Conservation (phyloP, 2,797 vertebrate species). For the Crocidura indochinensis region DNA sequence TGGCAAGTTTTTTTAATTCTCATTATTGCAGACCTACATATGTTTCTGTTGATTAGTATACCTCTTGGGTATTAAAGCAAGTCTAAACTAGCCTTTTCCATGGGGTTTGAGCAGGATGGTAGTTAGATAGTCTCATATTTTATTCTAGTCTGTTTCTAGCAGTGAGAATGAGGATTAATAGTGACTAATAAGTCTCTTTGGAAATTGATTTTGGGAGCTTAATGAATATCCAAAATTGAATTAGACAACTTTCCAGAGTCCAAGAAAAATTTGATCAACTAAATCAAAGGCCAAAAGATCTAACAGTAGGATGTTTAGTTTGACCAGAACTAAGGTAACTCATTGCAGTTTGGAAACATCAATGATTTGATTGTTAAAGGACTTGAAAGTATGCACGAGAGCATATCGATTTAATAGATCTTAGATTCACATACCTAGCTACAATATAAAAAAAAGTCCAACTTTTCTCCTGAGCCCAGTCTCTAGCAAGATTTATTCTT, state of each 20-base stretch:
- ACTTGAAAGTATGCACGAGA: neutral
- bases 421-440: neutral
- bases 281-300: slow-evolving; percentile 40
- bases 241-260: slow-evolving; percentile 17
- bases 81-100: neutral
- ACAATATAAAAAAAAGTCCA: neutral
- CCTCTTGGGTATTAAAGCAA: neutral
- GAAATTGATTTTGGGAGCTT: neutral
- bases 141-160: neutral
- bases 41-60: neutral
- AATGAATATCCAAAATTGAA: slow-evolving; percentile 50
- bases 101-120: neutral
- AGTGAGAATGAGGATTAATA: neutral
- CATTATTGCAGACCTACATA: neutral
- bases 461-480: neutral
- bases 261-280: neutral
- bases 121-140: neutral
- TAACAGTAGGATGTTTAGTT: slow-evolving; percentile 29
- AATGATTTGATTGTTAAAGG: neutral
- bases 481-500: slow-evolving; percentile 30
- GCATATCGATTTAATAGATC: neutral
- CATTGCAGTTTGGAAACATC: slow-evolving; percentile 30
- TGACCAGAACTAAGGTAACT: slow-evolving; percentile 5
- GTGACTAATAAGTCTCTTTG: neutral
- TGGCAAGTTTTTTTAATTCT: neutral